Evolutionary conservation across 2,797 vertebrate species (phyloP), one percentile per base, ranked within the genome.

Genomic region (Diglossa cyanea): DNA sequence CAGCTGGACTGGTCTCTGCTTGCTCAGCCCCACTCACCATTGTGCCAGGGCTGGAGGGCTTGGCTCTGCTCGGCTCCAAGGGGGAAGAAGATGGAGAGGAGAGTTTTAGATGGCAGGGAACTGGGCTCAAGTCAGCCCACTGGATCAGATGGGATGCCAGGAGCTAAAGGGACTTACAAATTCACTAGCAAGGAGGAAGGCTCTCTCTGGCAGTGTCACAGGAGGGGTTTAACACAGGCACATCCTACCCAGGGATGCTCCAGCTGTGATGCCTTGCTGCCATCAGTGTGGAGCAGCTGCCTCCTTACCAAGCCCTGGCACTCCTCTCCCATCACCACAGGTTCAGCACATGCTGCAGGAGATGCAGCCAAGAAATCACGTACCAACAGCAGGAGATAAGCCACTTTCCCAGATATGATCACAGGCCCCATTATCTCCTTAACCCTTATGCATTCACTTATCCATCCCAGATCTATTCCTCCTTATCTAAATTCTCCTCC

Each of bases 351-450:
- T 0, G 0, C 50, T 42, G 62, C 11, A 3, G 40, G 54, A 39
- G 30, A 54, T 12, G 51, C 70, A 73, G 78, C 74, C 1, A 0
- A 81, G 57, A 76, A 91, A 66, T 37, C 78, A 57, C 2, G 0
- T 21, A 51, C 44, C 44, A 42, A 42, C 8, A 8, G 75, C 54
- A 33, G 54, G 54, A 90, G 90, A 93, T 73, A 95, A 94, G 86
- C 40, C 75, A 74, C 61, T 58, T 84, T 85, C 72, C 40, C 67
- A 79, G 84, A 90, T 66, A 94, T 1, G 15, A 94, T 88, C 90
- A 68, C 68, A 81, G 66, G 70, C 33, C 40, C 53, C 40, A 30
- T 91, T 92, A 92, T 92, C 91, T 90, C 92, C 67, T 93, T 91
- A 90, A 94, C 80, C 83, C 93, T 54, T 47, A 55, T 16, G 20